Base-by-base conservation (phyloP, 2,888 invertebrate species). In the Synanthedon vespiformis region DNA sequence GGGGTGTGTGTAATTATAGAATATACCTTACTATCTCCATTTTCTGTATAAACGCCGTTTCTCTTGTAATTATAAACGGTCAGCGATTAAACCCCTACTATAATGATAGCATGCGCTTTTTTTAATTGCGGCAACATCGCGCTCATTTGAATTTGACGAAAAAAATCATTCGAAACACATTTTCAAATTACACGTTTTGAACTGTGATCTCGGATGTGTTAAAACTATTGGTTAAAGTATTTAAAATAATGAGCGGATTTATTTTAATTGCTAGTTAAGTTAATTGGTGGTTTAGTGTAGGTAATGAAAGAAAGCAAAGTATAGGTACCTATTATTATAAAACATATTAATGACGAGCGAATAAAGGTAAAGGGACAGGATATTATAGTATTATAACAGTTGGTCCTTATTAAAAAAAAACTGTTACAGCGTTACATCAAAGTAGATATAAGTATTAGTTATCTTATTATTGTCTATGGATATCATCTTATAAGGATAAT, bases 71-170 rank as follows among this genome's bases (percentile, higher is more conserved):
- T 74, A 78, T 67, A 60, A 62, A 64, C 66, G 60, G 65, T 63
- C 62, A 55, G 59, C 66, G 62, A 71, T 74, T 72, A 71, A 68
- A 68, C 66, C 61, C 64, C 66, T 66, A 57, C 56, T 62, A 67
- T 73, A 80, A 80, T 78, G 63, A 79, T 71, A 80, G 71, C 65
- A 66, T 76, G 68, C 71, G 68, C 64, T 63, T 72, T 72, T 22
- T 76, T 74, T 77, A 79, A 80, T 77, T 74, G 70, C 61, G 59
- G 67, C 68, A 72, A 59, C 59, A 56, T 60, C 49, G 22, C 48
- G 16, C 18, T 48, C 48, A 52, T 56, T 58, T 56, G 49, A 57
- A 56, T 56, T 57, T 41, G 48, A 52, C 52, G 48, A 52, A 52
- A 40, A 48, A 44, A 44, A 44, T 13, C 44, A 12, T 44, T 13